These are phyloP conservation scores for Dendroctonus ponderosae DNA, from an alignment of 1,140 invertebrate genomes.

Conservation along the genomic window DNA sequence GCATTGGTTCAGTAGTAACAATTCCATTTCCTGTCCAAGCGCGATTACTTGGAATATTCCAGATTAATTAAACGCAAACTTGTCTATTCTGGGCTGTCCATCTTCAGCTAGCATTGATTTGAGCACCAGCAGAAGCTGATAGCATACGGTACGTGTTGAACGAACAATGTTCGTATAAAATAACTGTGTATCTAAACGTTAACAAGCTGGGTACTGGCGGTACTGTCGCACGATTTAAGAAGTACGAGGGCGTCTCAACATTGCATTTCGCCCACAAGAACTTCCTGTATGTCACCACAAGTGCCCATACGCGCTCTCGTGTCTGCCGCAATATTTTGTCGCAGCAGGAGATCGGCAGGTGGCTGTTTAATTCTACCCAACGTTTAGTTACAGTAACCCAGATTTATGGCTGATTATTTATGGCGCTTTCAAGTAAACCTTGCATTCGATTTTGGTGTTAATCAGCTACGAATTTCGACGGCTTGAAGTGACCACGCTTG, in stretches of 20 bases:
- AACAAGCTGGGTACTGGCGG: neutral
- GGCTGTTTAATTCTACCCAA: constrained; percentile 11
- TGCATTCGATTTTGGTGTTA: too few species aligned
- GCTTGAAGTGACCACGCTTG: too few species aligned
- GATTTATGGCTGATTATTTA: constrained; percentile 16
- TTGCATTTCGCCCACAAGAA: constrained; percentile 30
- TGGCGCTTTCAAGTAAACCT: too few species aligned
- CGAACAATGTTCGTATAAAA: neutral
- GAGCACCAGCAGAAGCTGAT: too few species aligned
- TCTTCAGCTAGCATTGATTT: too few species aligned
- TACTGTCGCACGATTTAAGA: neutral
- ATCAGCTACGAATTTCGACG: too few species aligned
- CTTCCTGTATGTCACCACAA: constrained; percentile 31
- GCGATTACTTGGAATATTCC: too few species aligned
- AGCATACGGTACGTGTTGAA: neutral
- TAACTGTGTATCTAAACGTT: neutral
- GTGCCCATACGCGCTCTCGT: constrained; percentile 18
- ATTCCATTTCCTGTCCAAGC: too few species aligned
- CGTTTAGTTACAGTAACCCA: constrained; percentile 30
- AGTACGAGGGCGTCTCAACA: constrained; percentile 23
- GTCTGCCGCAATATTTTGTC: constrained; percentile 31
- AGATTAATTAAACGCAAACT: too few species aligned
- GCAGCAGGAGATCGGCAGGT: constrained; percentile 25
- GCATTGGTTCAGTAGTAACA: too few species aligned
- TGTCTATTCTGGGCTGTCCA: too few species aligned